Evolutionary conservation across 2,113 vertebrate species (phyloP).

Genomic region (Manacus vitellinus): DNA sequence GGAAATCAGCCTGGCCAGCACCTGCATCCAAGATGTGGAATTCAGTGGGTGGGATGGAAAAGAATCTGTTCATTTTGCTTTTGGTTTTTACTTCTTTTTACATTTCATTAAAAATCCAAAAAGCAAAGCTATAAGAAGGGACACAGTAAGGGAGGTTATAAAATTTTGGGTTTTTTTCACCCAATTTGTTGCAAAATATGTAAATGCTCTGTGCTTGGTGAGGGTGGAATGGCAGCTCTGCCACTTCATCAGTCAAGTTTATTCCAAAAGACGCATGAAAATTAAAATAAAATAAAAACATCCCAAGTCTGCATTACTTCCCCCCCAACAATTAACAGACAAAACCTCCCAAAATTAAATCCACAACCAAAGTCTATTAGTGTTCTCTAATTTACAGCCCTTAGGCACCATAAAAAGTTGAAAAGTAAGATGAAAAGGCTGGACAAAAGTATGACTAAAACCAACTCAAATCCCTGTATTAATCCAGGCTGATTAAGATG

Average conservation of each 20-base stretch:
- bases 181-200: accelerated
- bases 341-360: not conserved
- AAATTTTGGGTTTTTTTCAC: not conserved
- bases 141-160: not conserved
- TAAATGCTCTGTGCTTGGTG: not conserved
- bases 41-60: not conserved
- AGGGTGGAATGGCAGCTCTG: not conserved
- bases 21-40: slow-evolving; percentile 23
- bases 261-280: not conserved
- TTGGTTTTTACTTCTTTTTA: not conserved
- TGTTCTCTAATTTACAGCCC: not conserved
- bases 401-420: not conserved
- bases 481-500: not conserved
- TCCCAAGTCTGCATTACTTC: not conserved
- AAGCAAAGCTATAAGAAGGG: not conserved
- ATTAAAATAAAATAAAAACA: not conserved
- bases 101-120: not conserved
- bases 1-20: slow-evolving; percentile 18
- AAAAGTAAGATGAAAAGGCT: not conserved
- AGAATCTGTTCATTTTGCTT: not conserved
- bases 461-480: not conserved
- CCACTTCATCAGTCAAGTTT: not conserved
- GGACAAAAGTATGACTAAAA: not conserved
- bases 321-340: not conserved
- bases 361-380: not conserved